These are phyloP conservation scores for Polypedilum pembai DNA, from an alignment of 1,140 invertebrate genomes.

Conservation along the genomic window DNA sequence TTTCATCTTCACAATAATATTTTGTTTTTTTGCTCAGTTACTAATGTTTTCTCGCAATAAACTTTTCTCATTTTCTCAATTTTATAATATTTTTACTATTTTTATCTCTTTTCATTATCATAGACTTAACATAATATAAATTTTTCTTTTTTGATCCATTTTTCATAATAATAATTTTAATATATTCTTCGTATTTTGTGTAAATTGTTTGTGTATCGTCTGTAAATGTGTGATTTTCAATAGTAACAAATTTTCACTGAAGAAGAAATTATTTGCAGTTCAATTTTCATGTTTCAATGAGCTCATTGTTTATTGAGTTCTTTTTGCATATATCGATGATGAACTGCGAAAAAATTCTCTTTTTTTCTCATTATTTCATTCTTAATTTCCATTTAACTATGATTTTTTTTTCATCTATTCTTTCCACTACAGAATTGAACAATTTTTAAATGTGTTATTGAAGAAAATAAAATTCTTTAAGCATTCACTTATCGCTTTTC, in stretches of 20 bases:
- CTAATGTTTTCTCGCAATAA: neutral
- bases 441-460: too few species aligned
- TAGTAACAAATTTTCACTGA: neutral
- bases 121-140: constrained; percentile 4
- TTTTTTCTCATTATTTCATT: too few species aligned
- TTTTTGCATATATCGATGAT: too few species aligned
- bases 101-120: constrained; percentile 2
- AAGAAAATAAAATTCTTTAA: neutral
- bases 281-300: too few species aligned
- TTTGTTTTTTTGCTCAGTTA: constrained; percentile 3
- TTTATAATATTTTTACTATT: neutral
- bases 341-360: too few species aligned
- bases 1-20: neutral
- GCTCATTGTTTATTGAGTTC: too few species aligned
- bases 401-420: too few species aligned
- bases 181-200: neutral
- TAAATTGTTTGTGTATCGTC: neutral
- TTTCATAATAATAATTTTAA: neutral
- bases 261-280: too few species aligned
- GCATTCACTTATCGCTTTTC: constrained; percentile 10
- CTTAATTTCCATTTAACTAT: too few species aligned
- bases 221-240: neutral
- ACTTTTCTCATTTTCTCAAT: neutral
- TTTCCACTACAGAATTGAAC: too few species aligned
- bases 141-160: neutral